These are phyloP conservation scores for Acanthurus lineatus DNA, from an alignment of 2,797 vertebrate genomes.

Conservation along the genomic window DNA sequence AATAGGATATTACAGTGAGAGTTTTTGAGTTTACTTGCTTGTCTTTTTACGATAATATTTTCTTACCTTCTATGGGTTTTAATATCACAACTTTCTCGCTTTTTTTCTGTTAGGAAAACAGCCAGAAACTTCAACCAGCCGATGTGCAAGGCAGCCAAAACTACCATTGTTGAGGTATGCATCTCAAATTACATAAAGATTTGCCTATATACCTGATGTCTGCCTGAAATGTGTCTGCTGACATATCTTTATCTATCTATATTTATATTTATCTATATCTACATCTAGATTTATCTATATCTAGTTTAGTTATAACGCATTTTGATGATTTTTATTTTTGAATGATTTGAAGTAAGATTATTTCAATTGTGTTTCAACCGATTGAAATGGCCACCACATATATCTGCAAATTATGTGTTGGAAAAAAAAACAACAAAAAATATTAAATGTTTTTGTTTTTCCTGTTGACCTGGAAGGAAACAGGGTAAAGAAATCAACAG, in stretches of 20 bases:
- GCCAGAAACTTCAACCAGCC: constrained; percentile 98
- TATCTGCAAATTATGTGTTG: neutral
- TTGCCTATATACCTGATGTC: neutral
- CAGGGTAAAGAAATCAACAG: neutral
- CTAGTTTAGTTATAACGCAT: too few species aligned
- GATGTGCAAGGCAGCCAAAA: constrained; percentile 97
- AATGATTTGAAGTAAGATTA: too few species aligned
- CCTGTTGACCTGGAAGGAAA: neutral
- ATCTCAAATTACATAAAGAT: neutral
- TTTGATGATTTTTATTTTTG: too few species aligned
- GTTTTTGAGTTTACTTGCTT: neutral
- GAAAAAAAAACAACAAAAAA: neutral
- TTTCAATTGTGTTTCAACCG: neutral
- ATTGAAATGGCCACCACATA: neutral
- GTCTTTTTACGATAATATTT: constrained; percentile 1
- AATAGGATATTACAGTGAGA: neutral
- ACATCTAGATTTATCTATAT: too few species aligned
- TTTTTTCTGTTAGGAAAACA: constrained; percentile 88
- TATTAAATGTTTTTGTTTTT: too few species aligned
- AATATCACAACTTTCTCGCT: neutral
- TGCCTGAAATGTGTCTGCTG: neutral
- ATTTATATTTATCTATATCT: too few species aligned
- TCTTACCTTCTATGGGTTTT: neutral
- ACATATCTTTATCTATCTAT: neutral
- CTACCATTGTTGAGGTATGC: constrained; percentile 95